Evolutionary conservation across 2,113 vertebrate genomes (phyloP), one percentile per base, ranked within the genome.

Genomic region (Silurus glanis): DNA sequence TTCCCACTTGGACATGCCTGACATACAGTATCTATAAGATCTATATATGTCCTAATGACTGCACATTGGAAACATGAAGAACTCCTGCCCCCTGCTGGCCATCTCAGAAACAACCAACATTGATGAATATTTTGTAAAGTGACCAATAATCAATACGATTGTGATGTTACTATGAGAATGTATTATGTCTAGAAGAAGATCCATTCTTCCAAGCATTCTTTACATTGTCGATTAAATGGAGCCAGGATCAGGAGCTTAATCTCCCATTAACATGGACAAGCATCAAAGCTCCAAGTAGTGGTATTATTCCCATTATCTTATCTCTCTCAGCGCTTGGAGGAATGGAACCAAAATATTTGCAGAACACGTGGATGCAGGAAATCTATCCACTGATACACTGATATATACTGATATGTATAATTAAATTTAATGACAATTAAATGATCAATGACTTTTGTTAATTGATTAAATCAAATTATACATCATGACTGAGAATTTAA

Each of bases 71-170:
- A 85, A 81, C 55, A 83, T 80, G 74, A 74, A 84, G 28, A 56
- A 91, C 87, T 92, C 12, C 91, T 90, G 93, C 16, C 91, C 89
- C 87, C 92, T 94, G 88, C 90, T 91, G 93, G 92, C 2, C 16
- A 64, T 74, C 79, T 0, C 6, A 62, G 21, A 47, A 53, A 21
- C 17, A 66, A n/a, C 16, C 56, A 80, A 19, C 9, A 80, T 47
- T 45, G n/a, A 47, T 37, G 2, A 37, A 37, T 37, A 37, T 37
- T 37, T 37, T 37, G 37, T 37, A 37, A 37, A 37, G 37, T 37
- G 37, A 37, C 37, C 37, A 37, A 37, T 37, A 37, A 37, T 37
- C 37, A 37, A 37, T 37, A 37, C 2, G 37, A 37, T 37, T 37
- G 37, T 37, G 37, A 37, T 37, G 37, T 37, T 37, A 37, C 37